phyloP scores from a whole-genome alignment of 2,113 vertebrate species.

The Chauna torquata region DNA sequence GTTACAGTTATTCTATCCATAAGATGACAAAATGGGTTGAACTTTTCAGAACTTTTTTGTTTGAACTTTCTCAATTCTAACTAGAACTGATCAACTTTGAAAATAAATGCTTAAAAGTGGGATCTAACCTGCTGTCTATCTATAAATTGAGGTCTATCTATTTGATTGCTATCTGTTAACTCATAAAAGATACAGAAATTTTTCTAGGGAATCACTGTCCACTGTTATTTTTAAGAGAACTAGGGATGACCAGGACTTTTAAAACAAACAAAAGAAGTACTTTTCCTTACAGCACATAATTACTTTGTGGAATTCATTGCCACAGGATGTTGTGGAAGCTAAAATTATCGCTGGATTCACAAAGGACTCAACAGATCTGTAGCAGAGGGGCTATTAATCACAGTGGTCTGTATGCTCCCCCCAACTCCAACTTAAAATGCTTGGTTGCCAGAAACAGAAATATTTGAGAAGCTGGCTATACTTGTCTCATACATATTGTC shows the following conservation, averaged over 20 bases:
- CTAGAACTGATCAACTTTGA: neutral
- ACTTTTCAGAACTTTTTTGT: neutral
- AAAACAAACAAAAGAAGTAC: neutral
- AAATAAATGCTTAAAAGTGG: neutral
- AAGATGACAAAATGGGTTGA: neutral
- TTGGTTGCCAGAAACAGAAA: neutral
- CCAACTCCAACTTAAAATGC: neutral
- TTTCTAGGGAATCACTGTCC: neutral
- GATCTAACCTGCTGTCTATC: neutral
- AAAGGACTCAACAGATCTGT: conserved; percentile 16
- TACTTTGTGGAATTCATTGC: conserved; percentile 13
- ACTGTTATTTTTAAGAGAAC: neutral
- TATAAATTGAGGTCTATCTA: neutral
- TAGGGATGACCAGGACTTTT: neutral
- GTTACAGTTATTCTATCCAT: neutral
- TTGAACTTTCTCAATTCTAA: too few species aligned
- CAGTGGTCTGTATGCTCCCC: neutral
- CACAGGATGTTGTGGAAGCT: conserved; percentile 26
- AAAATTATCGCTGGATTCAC: conserved; percentile 47
- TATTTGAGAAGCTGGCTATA: neutral
- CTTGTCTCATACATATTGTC: neutral
- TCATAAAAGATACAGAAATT: neutral
- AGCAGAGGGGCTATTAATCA: conserved; percentile 21
- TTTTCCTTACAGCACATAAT: conserved; percentile 9
- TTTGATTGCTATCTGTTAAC: neutral